Conservation (phyloP, 1,140 invertebrate genomes). For the Caenorhabditis tropicalis region DNA sequence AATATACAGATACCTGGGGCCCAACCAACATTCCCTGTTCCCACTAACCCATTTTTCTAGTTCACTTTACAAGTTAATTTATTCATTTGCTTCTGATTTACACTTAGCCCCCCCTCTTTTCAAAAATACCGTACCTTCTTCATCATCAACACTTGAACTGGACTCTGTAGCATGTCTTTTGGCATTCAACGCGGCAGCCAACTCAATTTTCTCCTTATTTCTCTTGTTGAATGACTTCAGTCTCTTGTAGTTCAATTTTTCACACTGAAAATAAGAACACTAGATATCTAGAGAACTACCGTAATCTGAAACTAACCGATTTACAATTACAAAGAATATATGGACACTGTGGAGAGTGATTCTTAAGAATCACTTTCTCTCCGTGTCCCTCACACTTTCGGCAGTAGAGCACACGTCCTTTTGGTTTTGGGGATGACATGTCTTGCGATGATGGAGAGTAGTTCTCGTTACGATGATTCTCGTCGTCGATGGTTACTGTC, state of each 20-base stretch:
- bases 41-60: too few species aligned
- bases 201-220: constrained; percentile 58
- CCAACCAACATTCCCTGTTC: too few species aligned
- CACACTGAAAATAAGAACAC: constrained; percentile 55
- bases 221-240: constrained; percentile 61
- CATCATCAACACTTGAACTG: constrained; percentile 24
- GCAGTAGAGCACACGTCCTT: constrained; percentile 58
- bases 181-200: constrained; percentile 52
- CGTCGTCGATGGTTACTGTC: constrained; percentile 39
- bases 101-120: too few species aligned
- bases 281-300: neutral
- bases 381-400: constrained; percentile 62
- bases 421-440: constrained; percentile 17
- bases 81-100: too few species aligned
- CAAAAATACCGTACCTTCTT: constrained; percentile 41
- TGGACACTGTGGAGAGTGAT: constrained; percentile 59
- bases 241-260: constrained; percentile 59
- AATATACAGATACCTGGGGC: too few species aligned
- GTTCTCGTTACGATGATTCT: neutral
- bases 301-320: constrained; percentile 52
- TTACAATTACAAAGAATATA: constrained; percentile 61
- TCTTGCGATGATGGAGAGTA: constrained; percentile 8
- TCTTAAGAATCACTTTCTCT: constrained; percentile 59
- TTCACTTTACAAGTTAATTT: too few species aligned
- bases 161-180: constrained; percentile 31